A percentile compares a stretch with the other conserved stretches of the same genome.
Evolutionary conservation across 2,888 invertebrate species (phyloP).

Genomic region (Drosophila leonis): DNA sequence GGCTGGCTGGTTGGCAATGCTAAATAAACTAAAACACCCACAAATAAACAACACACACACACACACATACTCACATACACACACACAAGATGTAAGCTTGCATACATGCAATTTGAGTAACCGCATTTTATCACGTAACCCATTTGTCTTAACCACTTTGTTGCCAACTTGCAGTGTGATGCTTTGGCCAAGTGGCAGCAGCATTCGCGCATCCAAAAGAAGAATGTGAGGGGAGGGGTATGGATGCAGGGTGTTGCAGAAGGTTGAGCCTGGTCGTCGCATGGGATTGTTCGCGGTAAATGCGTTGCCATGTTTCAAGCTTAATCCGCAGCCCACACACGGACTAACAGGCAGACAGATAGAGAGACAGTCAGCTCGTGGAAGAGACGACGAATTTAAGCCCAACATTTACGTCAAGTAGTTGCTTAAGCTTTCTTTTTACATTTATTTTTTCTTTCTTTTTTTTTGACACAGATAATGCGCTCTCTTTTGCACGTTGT

Average conservation of each 20-base stretch:
- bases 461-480: constrained; percentile 10
- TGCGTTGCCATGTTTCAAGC: constrained; percentile 78
- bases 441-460: neutral
- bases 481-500: constrained; percentile 7
- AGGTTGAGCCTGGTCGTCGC: constrained; percentile 10
- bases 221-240: constrained; percentile 1
- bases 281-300: constrained; percentile 54
- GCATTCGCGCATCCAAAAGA: constrained; percentile 55
- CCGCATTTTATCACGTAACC: constrained; percentile 84
- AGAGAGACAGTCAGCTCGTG: constrained; percentile 26
- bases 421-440: constrained; percentile 53
- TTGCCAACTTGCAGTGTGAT: constrained; percentile 80
- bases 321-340: constrained; percentile 65
- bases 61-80: constrained; percentile 18
- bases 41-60: constrained; percentile 29
- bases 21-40: constrained; percentile 66
- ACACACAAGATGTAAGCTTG: constrained; percentile 63
- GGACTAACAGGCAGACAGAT: constrained; percentile 15
- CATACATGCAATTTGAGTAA: constrained; percentile 83
- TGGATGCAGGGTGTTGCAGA: neutral
- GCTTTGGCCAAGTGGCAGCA: constrained; percentile 73
- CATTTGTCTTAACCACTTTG: constrained; percentile 84
- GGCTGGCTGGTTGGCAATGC: constrained; percentile 55
- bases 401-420: constrained; percentile 75
- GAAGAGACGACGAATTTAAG: constrained; percentile 64